Conservation (phyloP, 2,113 vertebrate genomes). For the Zapus hudsonius region DNA sequence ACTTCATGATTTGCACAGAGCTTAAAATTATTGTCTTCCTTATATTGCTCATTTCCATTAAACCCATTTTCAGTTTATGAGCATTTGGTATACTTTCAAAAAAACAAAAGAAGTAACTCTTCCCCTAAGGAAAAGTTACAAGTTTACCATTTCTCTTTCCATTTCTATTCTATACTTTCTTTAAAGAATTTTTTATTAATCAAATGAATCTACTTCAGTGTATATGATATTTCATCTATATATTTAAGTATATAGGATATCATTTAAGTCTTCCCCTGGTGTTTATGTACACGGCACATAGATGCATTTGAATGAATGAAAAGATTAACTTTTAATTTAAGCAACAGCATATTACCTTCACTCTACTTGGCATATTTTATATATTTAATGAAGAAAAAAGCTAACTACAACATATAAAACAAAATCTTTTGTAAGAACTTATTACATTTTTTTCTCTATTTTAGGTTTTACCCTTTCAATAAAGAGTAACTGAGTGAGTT, state of each 20-base stretch:
- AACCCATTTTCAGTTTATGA: background rate
- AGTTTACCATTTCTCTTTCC: background rate
- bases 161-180: background rate
- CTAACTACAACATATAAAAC: slow-evolving; percentile 1
- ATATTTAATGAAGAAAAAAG: slow-evolving; percentile 1
- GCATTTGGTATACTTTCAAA: background rate
- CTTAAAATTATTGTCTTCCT: background rate
- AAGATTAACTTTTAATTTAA: background rate
- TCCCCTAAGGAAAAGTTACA: background rate
- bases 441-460: slow-evolving; percentile 12
- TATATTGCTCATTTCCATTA: background rate
- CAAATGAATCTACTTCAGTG: background rate
- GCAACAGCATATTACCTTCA: background rate
- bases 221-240: background rate
- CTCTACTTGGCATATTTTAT: background rate
- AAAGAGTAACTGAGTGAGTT: background rate
- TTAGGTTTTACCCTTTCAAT: background rate
- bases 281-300: background rate
- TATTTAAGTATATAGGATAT: background rate
- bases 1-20: background rate
- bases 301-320: background rate
- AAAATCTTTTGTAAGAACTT: background rate
- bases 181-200: background rate
- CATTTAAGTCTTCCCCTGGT: background rate
- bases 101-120: background rate